Percentiles rank a stretch among this genome's conserved stretches.
Evolutionary conservation across 53 echinoderm and acorn worm species (phyloP).

Genomic region (Luidia sarsii): DNA sequence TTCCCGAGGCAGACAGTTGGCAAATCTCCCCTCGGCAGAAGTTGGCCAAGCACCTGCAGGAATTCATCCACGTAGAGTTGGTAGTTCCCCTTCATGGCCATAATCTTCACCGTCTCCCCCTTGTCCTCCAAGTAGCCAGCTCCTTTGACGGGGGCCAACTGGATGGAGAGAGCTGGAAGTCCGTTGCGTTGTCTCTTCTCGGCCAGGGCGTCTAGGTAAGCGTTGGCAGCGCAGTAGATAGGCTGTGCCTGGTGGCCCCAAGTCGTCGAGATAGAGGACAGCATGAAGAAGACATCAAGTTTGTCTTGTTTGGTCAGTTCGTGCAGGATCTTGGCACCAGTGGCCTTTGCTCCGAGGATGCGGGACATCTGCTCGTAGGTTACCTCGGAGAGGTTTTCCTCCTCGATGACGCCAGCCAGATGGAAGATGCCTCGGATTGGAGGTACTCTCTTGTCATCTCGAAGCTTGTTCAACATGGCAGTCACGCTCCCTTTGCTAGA

Average conservation of each 20-base stretch:
- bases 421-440: constrained; percentile 74
- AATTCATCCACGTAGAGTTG: constrained; percentile 89
- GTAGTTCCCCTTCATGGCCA: constrained; percentile 52
- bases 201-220: constrained; percentile 67
- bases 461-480: constrained; percentile 36
- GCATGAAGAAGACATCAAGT: constrained; percentile 79
- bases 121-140: constrained; percentile 62
- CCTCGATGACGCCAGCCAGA: constrained; percentile 74
- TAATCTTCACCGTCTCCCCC: constrained; percentile 47
- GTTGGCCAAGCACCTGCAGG: too few species aligned
- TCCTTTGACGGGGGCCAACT: constrained; percentile 61
- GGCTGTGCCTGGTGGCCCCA: constrained; percentile 84
- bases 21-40: constrained; percentile 39
- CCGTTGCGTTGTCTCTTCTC: constrained; percentile 60
- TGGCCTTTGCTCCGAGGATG: constrained; percentile 59
- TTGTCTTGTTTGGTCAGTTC: constrained; percentile 63
- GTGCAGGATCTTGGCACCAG: constrained; percentile 50
- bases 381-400: constrained; percentile 61
- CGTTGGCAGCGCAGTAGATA: constrained; percentile 68
- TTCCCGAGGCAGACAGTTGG: constrained; percentile 79
- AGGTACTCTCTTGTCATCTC: constrained; percentile 49
- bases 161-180: constrained; percentile 75
- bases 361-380: constrained; percentile 46
- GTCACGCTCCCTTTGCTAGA: constrained; percentile 24
- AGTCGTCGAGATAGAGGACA: constrained; percentile 68